Conservation (phyloP, 2,113 vertebrate genomes). For the Vimba vimba region DNA sequence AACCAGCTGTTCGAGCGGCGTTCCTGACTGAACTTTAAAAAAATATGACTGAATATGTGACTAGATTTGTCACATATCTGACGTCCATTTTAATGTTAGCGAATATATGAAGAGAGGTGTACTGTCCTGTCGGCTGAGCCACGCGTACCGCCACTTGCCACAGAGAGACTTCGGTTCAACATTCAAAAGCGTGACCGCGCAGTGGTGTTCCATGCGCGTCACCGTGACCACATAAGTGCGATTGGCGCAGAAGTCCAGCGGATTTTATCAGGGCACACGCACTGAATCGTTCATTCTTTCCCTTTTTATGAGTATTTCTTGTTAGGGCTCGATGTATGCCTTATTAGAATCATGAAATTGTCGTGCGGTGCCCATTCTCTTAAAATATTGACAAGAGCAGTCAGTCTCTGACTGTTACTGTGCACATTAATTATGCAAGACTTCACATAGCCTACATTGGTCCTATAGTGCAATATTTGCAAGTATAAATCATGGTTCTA, state of each 20-base stretch:
- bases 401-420: background rate
- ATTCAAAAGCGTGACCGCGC: slow-evolving; percentile 51
- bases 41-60: background rate
- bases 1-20: slow-evolving; percentile 53
- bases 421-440: slow-evolving; percentile 13
- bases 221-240: slow-evolving; percentile 43
- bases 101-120: background rate
- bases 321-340: background rate
- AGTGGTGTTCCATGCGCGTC: slow-evolving; percentile 31
- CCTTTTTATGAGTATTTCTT: background rate
- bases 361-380: background rate
- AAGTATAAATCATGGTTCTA: background rate
- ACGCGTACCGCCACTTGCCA: slow-evolving; percentile 8
- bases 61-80: background rate
- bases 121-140: slow-evolving; percentile 10
- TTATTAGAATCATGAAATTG: background rate
- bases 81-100: background rate
- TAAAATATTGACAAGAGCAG: background rate
- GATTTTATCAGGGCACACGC: background rate
- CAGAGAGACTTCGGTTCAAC: slow-evolving; percentile 40
- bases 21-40: slow-evolving; percentile 3
- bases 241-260: slow-evolving; percentile 7
- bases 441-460: background rate
- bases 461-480: background rate
- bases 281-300: background rate